Conservation (phyloP, 2,888 invertebrate genomes). For the Drosophila villosipedis region DNA sequence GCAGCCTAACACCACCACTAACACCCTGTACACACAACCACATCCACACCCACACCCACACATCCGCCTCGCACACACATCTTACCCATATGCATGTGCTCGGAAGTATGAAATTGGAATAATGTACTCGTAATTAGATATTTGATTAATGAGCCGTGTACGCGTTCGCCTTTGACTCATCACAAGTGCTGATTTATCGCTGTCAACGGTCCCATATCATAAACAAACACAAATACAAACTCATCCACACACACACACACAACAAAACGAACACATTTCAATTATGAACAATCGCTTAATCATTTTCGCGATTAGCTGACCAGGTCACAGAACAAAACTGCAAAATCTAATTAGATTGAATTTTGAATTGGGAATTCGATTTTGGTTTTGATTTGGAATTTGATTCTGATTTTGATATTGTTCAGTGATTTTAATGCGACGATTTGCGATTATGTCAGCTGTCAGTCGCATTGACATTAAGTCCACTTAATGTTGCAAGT, state of each 20-base stretch:
- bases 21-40: neutral
- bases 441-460: constrained; percentile 19
- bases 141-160: constrained; percentile 73
- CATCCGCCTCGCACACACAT: neutral
- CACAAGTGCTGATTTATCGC: constrained; percentile 76
- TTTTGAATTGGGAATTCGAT: constrained; percentile 25
- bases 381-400: constrained; percentile 8
- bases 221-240: constrained; percentile 5
- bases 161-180: constrained; percentile 76
- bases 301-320: constrained; percentile 68
- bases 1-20: constrained; percentile 8
- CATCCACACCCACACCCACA: neutral
- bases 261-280: constrained; percentile 30
- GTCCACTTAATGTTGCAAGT: constrained; percentile 28
- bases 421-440: neutral
- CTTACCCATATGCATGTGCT: constrained; percentile 4
- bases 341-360: constrained; percentile 2
- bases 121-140: constrained; percentile 79
- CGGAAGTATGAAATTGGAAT: constrained; percentile 61
- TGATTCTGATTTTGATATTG: constrained; percentile 15
- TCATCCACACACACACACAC: constrained; percentile 5
- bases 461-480: constrained; percentile 25
- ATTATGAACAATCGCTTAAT: constrained; percentile 65
- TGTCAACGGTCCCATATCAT: constrained; percentile 64
- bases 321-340: constrained; percentile 15